These are phyloP conservation scores for Bambusicola thoracicus DNA, from an alignment of 2,113 vertebrate genomes.

Conservation along the genomic window DNA sequence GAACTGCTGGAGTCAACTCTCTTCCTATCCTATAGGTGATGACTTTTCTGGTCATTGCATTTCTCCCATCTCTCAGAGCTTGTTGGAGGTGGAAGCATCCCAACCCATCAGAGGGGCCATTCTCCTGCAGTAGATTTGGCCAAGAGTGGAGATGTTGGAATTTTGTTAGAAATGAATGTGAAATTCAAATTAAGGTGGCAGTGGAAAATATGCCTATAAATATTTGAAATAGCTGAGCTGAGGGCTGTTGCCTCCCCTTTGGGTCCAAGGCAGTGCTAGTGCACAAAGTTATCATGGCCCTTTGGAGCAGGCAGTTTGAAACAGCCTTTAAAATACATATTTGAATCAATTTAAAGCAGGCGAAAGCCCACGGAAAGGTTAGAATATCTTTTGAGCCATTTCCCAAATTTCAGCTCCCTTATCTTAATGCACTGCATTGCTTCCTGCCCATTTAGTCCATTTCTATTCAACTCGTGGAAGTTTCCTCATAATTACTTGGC, in stretches of 20 bases:
- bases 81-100: not conserved
- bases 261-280: slow-evolving; percentile 46
- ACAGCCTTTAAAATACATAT: slow-evolving; percentile 39
- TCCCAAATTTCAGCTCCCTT: slow-evolving; percentile 56
- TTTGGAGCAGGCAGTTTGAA: slow-evolving; percentile 38
- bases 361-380: slow-evolving; percentile 53
- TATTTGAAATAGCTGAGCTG: slow-evolving; percentile 49
- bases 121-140: not conserved
- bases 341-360: slow-evolving; percentile 57
- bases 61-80: not conserved
- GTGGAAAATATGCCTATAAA: slow-evolving; percentile 53
- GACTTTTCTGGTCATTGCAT: not conserved
- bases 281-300: slow-evolving; percentile 39
- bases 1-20: not conserved
- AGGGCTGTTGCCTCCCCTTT: slow-evolving; percentile 13
- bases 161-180: slow-evolving; percentile 60
- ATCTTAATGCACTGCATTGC: slow-evolving; percentile 46
- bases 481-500: slow-evolving; percentile 69
- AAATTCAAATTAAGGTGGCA: slow-evolving; percentile 66
- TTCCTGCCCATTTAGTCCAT: slow-evolving; percentile 50
- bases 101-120: accelerated
- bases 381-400: not conserved
- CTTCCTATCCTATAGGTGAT: not conserved
- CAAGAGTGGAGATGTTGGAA: slow-evolving; percentile 34
- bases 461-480: slow-evolving; percentile 51